phyloP scores from a whole-genome alignment of 2,888 invertebrate genomes.

The Rhamnusium bicolor region DNA sequence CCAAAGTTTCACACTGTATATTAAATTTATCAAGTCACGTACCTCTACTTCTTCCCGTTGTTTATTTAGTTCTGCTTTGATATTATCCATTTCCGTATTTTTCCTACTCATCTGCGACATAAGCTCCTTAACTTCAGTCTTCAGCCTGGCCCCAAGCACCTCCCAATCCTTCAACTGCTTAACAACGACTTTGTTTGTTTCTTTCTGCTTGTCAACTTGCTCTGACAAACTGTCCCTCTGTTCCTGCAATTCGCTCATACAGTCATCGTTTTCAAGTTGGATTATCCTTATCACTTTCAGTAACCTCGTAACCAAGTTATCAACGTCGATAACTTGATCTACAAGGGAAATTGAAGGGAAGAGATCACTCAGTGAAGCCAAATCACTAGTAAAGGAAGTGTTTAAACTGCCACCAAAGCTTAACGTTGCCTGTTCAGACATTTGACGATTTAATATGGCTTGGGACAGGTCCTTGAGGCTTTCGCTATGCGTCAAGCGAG shows the following conservation, averaged over 20 bases:
- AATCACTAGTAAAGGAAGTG: constrained; percentile 63
- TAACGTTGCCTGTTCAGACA: constrained; percentile 62
- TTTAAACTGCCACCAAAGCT: constrained; percentile 69
- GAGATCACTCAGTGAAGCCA: constrained; percentile 65
- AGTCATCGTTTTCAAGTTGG: constrained; percentile 80
- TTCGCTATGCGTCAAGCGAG: constrained; percentile 72
- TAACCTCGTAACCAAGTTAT: constrained; percentile 82
- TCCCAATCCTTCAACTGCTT: constrained; percentile 74
- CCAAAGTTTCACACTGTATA: too few species aligned
- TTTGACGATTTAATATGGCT: constrained; percentile 82
- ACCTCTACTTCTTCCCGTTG: constrained; percentile 76
- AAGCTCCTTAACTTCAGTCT: constrained; percentile 74
- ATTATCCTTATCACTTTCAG: constrained; percentile 82
- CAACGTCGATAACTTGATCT: constrained; percentile 83
- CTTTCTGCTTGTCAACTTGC: constrained; percentile 68
- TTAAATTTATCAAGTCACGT: constrained; percentile 5
- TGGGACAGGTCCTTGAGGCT: constrained; percentile 86
- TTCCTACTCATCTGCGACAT: constrained; percentile 73
- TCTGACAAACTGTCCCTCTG: constrained; percentile 73
- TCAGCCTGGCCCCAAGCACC: constrained; percentile 73
- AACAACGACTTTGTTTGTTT: constrained; percentile 65
- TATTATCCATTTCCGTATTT: constrained; percentile 72
- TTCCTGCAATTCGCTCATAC: constrained; percentile 78
- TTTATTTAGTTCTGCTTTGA: constrained; percentile 73
- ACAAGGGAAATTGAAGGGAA: constrained; percentile 77